Base-by-base conservation (phyloP, 2,113 vertebrate genomes). In the Notarius quadriscutis region DNA sequence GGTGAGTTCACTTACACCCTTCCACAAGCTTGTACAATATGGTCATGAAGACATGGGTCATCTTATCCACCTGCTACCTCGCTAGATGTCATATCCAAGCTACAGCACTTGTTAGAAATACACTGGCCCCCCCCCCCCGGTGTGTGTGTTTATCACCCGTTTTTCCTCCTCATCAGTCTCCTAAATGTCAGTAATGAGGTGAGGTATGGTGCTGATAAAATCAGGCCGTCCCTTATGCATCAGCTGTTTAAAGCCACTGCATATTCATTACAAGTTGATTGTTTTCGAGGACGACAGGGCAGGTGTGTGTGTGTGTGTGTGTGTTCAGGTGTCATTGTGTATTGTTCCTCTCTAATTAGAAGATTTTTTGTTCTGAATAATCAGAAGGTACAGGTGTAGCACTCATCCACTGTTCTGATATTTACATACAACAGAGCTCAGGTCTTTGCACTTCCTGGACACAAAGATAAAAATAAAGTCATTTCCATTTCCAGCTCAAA, bases 1-100 rank as follows among this genome's bases (percentile, higher is more conserved):
- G 98, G 98, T 99, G 96, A 96, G 87, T 50, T 41, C 85, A 72
- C 15, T 60, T 25, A 34, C 4, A 9, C 53, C 25, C 22, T 72
- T 57, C 17, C 27, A 69, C 63, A 41, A 57, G 34, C 22, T 8
- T 17, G 48, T 55, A 22, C 83, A 72, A 48, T 58, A 62, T 55
- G 34, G 25, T 87, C 77, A 71, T 11, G 58, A 60, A 60, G 63
- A 48, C 78, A 60, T 50, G 60, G 22, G 65, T 53, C 22, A 27
- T 48, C 20, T 72, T 65, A 55, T 34, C 22, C 8, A 58, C 25
- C 34, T 7, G 14, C 1, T 82, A 2, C 30, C 7, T 9, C 25
- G 14, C 22, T 25, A 57, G 51, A 57, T 30, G 7, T 80, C 77
- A 75, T 80, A 69, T 87, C 22, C 18, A 67, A 50, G 62, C 34